phyloP scores from a whole-genome alignment of 2,888 invertebrate species.

The Tenodera sinensis region DNA sequence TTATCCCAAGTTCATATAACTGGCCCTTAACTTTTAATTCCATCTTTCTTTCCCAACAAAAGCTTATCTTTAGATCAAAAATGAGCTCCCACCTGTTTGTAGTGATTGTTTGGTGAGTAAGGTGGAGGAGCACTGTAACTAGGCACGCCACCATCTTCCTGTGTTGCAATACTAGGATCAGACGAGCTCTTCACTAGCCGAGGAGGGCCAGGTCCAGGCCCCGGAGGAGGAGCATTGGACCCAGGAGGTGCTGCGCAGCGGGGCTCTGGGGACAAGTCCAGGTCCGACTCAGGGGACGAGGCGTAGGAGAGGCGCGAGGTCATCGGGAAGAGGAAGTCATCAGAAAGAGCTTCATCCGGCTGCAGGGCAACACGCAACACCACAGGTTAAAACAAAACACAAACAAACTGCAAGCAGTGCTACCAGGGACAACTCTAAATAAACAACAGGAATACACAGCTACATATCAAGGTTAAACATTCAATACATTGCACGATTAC shows the following conservation, averaged over 20 bases:
- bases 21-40: too few species aligned
- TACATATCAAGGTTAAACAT: background rate
- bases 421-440: background rate
- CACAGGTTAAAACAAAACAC: background rate
- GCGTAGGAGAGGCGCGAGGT: conserved; percentile 92
- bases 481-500: background rate
- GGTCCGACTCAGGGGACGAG: conserved; percentile 92
- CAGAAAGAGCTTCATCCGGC: conserved; percentile 95
- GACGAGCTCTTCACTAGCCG: conserved; percentile 76
- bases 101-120: conserved; percentile 58
- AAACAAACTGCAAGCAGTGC: background rate
- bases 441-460: background rate
- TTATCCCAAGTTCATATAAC: too few species aligned
- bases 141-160: conserved; percentile 66
- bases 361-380: conserved; percentile 41
- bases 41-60: too few species aligned
- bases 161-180: conserved; percentile 92
- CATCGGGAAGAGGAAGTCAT: conserved; percentile 99
- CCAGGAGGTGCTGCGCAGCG: conserved; percentile 37
- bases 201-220: conserved; percentile 46
- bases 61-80: too few species aligned
- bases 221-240: conserved; percentile 20
- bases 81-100: conserved; percentile 38
- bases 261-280: conserved; percentile 78
- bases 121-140: conserved; percentile 67